Evolutionary conservation across 2,888 invertebrate genomes (phyloP), one percentile per base, ranked within the genome.

Genomic region (Cordilura impudica): DNA sequence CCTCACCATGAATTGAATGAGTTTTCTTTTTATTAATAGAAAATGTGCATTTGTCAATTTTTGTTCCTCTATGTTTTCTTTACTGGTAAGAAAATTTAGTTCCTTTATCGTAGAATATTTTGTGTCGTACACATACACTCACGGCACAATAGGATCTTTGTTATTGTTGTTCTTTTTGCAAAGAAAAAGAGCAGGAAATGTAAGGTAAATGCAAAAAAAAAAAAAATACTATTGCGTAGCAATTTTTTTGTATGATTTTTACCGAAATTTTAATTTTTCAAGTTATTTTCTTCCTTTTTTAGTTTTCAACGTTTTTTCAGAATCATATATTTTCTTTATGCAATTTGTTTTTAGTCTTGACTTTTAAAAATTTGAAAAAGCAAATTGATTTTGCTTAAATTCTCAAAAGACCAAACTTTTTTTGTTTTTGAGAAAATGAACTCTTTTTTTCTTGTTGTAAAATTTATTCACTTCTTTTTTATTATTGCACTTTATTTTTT

Each of bases 151-250:
- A 70, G 51, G 14, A 51, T 29, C 43, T 63, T 49, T 47, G 16
- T 54, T 8, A 7, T 7, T 71, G 16, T 65, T 65, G 14, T 16
- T 39, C 53, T 43, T 51, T 54, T 65, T 21, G n/a, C 10, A n/a
- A 31, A 23, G 8, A 60, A 60, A 39, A 74, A 61, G 21, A 67
- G 67, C 23, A 31, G 63, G 54, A 49, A 72, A 56, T 14, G 10
- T 10, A 29, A 67, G 58, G 35, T 67, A 74, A 74, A 74, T 74
- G 67, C 74, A 70, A 53, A 58, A 39, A 31, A n/a, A n/a, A 70
- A 53, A 58, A 39, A 19, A 6, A 4, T 45, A 47, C 39, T 74
- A 70, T 76, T 76, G 67, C 67, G 61, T 67, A 31, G 47, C 8
- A 72, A 58, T 10, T 45, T 53, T 60, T 16, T 6, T 35, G 18